phyloP scores from a whole-genome alignment of 1,140 invertebrate genomes.

The Galendromus occidentalis region DNA sequence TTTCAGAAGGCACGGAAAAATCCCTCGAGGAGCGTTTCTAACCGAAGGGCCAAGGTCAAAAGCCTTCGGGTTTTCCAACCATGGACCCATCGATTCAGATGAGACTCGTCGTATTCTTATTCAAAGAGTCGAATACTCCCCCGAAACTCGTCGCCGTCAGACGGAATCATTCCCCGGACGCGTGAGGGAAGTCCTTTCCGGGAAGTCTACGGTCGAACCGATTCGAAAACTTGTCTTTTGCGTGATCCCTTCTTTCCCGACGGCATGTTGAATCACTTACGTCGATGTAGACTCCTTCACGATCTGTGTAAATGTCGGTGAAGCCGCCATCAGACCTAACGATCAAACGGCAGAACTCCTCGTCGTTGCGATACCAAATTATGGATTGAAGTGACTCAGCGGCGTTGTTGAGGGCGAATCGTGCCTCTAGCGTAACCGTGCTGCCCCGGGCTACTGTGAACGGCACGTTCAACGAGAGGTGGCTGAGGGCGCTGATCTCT shows the following conservation, averaged over 20 bases:
- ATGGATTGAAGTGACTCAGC: not conserved
- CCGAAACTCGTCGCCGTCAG: too few relatives aligned
- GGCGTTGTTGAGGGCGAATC: slow-evolving; percentile 4
- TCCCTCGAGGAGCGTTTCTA: too few relatives aligned
- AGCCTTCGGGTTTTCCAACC: too few relatives aligned
- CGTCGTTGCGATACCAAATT: slow-evolving; percentile 6
- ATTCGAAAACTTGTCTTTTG: too few relatives aligned
- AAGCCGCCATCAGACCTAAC: not conserved
- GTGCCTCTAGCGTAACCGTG: not conserved
- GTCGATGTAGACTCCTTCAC: not conserved
- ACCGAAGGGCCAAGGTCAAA: too few relatives aligned
- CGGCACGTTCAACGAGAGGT: slow-evolving; percentile 10
- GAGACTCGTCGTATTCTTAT: too few relatives aligned
- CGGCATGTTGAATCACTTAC: not conserved
- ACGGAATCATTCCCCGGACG: too few relatives aligned
- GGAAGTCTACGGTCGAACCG: too few relatives aligned
- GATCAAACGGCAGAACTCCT: not conserved
- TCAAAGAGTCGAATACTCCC: too few relatives aligned
- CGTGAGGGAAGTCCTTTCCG: too few relatives aligned
- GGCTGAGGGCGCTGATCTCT: not conserved
- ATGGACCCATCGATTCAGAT: too few relatives aligned
- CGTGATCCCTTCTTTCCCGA: too few relatives aligned
- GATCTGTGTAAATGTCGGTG: slow-evolving; percentile 3
- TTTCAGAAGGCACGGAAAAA: not conserved
- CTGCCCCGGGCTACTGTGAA: slow-evolving; percentile 6